Base-by-base conservation (phyloP, 2,888 invertebrate genomes). In the Graphium colonna region DNA sequence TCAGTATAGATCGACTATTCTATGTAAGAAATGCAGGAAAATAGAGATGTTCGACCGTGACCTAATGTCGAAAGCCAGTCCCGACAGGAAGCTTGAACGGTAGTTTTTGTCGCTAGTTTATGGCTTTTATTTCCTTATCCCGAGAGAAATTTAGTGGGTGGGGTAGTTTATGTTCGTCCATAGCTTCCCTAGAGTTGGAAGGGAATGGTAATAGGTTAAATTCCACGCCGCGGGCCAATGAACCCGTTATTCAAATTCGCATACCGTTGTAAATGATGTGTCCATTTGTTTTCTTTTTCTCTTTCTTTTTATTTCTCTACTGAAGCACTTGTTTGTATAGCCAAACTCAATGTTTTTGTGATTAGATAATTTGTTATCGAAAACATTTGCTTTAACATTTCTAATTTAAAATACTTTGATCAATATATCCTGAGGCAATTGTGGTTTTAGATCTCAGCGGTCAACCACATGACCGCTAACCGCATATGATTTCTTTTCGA, bases 61-160 rank as follows among this genome's bases (percentile, higher is more conserved):
- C 75, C 75, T 66, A 75, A 65, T 77, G 64, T 59, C 61, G 59
- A 42, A 52, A 31, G 38, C 15, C 40, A 51, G 51, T 63, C 64
- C 61, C 66, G 69, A 69, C 76, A 75, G 81, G 80, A 80, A 80
- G 64, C 70, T 63, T 69, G 67, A 76, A 75, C 66, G 69, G 67
- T 71, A 73, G 65, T 76, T 77, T 74, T 72, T 69, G 75, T 66
- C 71, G 72, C 63, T 69, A 64, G 68, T 75, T 81, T 81, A 81
- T 67, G 62, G 69, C 64, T 70, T 71, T 69, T 68, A 71, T 73
- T 80, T 79, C 75, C 74, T 71, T 79, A 73, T 78, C 78, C 77
- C 69, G 63, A 62, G 60, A 56, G 58, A 48, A 57, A 43, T 51
- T 47, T 18, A 38, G 49, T 56, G 58, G 46, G 54, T 58, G 51